Percentiles rank a stretch among this genome's conserved stretches.
These are phyloP conservation scores for Calycopis cecrops DNA, from an alignment of 1,140 invertebrate genomes.

Conservation along the genomic window DNA sequence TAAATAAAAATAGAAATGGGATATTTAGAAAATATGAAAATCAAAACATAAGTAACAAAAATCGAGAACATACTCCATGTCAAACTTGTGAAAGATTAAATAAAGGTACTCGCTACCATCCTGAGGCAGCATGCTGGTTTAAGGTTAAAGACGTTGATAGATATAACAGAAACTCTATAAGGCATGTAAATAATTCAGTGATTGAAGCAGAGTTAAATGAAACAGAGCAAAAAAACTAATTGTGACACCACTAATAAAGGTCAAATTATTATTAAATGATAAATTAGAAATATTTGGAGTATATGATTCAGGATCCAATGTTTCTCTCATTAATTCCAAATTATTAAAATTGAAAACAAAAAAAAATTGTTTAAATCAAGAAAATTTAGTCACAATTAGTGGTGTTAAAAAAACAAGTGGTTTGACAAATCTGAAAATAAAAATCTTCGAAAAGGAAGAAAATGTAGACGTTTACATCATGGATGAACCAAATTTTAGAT, in stretches of 20 bases:
- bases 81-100: constrained; percentile 21
- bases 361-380: constrained; percentile 15
- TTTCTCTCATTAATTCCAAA: constrained; percentile 26
- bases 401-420: constrained; percentile 33
- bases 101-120: constrained; percentile 23
- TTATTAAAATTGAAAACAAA: constrained; percentile 23
- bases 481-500: constrained; percentile 25
- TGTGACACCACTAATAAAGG: constrained; percentile 24
- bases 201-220: constrained; percentile 18
- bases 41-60: constrained; percentile 5
- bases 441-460: constrained; percentile 34
- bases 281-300: constrained; percentile 19
- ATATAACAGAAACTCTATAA: constrained; percentile 13
- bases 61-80: constrained; percentile 16
- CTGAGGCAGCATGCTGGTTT: constrained; percentile 22
- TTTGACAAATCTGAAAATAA: constrained; percentile 32
- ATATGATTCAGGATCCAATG: constrained; percentile 27
- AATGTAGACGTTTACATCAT: constrained; percentile 26
- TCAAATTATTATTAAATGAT: constrained; percentile 23
- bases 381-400: constrained; percentile 28
- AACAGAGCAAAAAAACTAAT: constrained; percentile 20
- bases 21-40: constrained; percentile 7
- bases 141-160: constrained; percentile 9
- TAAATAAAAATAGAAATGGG: constrained; percentile 14
- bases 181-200: constrained; percentile 26